Conservation (phyloP, 64 coral and sea anemone species). For the Montipora sp. region DNA sequence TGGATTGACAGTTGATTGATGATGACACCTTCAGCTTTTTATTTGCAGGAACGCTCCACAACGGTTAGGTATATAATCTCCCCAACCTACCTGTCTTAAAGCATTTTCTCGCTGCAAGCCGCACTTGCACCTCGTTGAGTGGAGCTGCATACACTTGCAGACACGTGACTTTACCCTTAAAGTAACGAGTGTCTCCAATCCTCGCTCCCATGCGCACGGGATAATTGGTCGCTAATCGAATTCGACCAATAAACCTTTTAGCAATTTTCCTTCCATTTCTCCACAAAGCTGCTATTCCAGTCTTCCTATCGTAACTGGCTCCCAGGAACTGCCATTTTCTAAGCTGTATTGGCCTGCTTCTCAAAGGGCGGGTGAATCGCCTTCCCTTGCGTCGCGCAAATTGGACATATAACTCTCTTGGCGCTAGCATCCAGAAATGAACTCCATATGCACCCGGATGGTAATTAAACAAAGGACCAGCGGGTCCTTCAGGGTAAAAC, state of each 20-base stretch:
- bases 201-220: constrained; percentile 64
- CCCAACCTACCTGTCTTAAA: constrained; percentile 20
- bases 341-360: background rate
- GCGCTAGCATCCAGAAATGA: constrained; percentile 34
- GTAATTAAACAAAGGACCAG: constrained; percentile 73
- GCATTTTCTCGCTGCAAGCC: constrained; percentile 7
- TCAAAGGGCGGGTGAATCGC: constrained; percentile 13
- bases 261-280: constrained; percentile 51
- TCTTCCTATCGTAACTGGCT: constrained; percentile 40
- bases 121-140: constrained; percentile 41
- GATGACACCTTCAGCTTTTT: too few species aligned
- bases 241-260: constrained; percentile 22
- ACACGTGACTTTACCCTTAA: constrained; percentile 63
- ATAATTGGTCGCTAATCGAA: constrained; percentile 63
- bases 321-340: constrained; percentile 71
- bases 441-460: constrained; percentile 54
- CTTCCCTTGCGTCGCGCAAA: constrained; percentile 39
- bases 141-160: constrained; percentile 51
- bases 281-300: constrained; percentile 36
- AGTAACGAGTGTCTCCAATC: constrained; percentile 45
- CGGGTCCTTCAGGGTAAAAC: constrained; percentile 44
- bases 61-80: too few species aligned
- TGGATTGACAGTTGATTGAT: too few species aligned
- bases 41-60: too few species aligned
- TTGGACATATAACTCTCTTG: constrained; percentile 30